phyloP scores from a whole-genome alignment of 2,797 vertebrate species.

The Avahi laniger region DNA sequence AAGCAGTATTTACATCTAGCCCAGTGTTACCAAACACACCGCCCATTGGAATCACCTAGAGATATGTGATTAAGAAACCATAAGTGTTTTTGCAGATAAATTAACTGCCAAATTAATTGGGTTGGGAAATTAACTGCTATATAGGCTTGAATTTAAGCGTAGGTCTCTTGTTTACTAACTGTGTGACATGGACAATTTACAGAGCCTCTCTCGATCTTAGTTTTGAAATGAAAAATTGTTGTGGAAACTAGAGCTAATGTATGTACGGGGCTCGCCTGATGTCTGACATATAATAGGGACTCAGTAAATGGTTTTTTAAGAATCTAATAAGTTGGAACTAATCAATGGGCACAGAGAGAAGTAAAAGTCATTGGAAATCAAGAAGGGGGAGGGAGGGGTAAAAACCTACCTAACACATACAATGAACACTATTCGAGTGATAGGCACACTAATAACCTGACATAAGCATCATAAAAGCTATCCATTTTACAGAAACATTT shows the following conservation, averaged over 20 bases:
- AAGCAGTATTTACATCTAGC: background rate
- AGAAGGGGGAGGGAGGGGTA: background rate
- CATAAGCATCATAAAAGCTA: background rate
- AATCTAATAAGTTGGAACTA: background rate
- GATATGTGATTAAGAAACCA: background rate
- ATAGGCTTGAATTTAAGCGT: background rate
- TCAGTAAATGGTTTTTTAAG: background rate
- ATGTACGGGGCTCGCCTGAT: constrained; percentile 11
- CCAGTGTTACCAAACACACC: background rate
- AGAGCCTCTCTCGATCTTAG: constrained; percentile 14
- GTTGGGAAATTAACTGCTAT: constrained; percentile 36
- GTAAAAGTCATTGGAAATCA: background rate
- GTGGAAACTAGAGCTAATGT: constrained; percentile 16
- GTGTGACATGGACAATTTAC: background rate
- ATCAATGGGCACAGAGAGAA: background rate
- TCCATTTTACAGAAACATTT: background rate
- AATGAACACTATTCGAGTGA: background rate
- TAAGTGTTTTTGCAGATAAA: constrained; percentile 4
- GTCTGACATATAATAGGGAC: background rate
- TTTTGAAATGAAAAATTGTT: constrained; percentile 41
- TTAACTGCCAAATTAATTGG: background rate
- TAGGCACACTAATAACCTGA: background rate
- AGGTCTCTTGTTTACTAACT: constrained; percentile 22
- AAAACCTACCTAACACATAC: background rate
- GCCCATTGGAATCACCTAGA: background rate